Base-by-base conservation (phyloP, 2,888 invertebrate species). In the Dryobotodes eremita region DNA sequence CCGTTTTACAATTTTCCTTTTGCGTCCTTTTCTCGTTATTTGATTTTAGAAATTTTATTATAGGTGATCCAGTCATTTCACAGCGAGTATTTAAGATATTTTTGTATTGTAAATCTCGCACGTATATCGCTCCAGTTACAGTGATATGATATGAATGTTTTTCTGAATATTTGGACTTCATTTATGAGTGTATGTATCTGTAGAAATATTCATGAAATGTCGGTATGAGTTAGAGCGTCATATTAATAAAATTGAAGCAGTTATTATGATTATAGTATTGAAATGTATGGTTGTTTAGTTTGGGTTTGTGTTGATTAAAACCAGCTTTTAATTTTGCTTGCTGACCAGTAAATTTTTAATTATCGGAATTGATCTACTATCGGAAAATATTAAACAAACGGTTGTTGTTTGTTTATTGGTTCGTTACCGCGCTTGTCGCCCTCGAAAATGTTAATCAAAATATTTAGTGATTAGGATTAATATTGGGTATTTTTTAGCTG, bases 1-100 rank as follows among this genome's bases (percentile, higher is more conserved):
- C 81, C 72, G 36, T 11, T 71, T 11, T 73, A 71, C 71, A 88
- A 89, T 83, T 84, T 87, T 81, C 72, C 61, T 82, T 83, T 81
- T 15, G 36, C 65, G 78, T 85, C 53, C 50, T 80, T 86, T 79
- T 73, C 83, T 71, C 26, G 65, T 83, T 87, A 87, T 89, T 89
- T 87, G 75, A 84, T 89, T 85, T 75, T 64, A 82, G 74, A 86
- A 83, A 88, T 86, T 85, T 85, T 88, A 82, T 81, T 89, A 71
- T 72, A 75, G 71, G 66, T 80, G 65, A 79, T 90, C 73, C 69
- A 78, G 73, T 82, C 77, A 86, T 83, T 86, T 76, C n/a, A 69
- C 69, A 64, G 69, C 70, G 26, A 61, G 57, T 72, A 89, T 81
- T 88, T 82, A 72, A 84, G 77, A 83, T 80, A 88, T 89, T 89